Base-by-base conservation (phyloP, 2,797 vertebrate species). In the Loriculus beryllinus region DNA sequence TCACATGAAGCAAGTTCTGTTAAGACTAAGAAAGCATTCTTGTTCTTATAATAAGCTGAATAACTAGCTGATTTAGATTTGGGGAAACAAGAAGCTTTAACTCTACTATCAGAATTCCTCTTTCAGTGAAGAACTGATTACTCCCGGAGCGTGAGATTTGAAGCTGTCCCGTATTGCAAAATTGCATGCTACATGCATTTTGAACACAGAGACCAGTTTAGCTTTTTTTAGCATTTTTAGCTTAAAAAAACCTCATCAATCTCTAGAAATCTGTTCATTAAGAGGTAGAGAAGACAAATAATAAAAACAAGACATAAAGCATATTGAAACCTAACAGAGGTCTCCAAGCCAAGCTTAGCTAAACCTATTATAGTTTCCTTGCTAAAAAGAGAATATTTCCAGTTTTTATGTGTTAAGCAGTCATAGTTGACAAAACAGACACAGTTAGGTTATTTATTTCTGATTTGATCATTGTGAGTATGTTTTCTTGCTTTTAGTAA, bases 91-190 rank as follows among this genome's bases (percentile, higher is more conserved):
- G 76, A 90, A 82, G 19, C 88, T 86, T 37, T 31, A 78, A 75
- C 29, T 89, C 39, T 88, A 59, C 94, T 95, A 95, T 90, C 91
- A 92, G 87, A 93, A 93, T 95, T 95, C 72, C n/a, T 92, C 78
- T 95, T 92, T 91, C 57, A 28, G 71, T 49, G 42, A 64, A 70
- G 40, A 88, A 45, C 31, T 79, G 18, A 43, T 57, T 94, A 91
- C 28, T 88, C 23, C 35, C 75, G 39, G 10, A 81, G 25, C 39
- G 72, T 62, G 62, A 69, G 52, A 26, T 59, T 40, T 60, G 43
- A 74, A 80, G 10, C 7, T 18, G 12, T 48, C 26, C 31, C 28
- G 12, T 69, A 54, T 62, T 81, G 23, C 35, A 7, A 47, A 74
- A 69, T 74, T 77, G 67, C 79, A 57, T 93, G 23, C 3, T 14